Percentiles rank a stretch among this genome's conserved stretches.
phyloP scores from a whole-genome alignment of 2,888 invertebrate genomes.

The Beris chalybata region DNA sequence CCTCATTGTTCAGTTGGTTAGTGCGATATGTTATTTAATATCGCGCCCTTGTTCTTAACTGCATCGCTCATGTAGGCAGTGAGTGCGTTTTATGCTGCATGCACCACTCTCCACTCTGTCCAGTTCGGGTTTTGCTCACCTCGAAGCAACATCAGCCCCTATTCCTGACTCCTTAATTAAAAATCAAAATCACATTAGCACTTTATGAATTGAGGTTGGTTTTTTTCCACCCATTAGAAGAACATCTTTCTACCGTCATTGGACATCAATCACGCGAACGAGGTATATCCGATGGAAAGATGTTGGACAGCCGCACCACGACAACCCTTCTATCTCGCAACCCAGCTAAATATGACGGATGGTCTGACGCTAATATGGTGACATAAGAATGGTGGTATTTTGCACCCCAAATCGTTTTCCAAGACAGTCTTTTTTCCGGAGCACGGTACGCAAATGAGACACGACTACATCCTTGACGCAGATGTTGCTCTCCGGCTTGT shows the following conservation, averaged over 20 bases:
- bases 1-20: neutral
- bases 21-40: slow-evolving; percentile 11
- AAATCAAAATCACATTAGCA: slow-evolving; percentile 12
- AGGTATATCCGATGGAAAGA: slow-evolving; percentile 9
- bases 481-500: slow-evolving; percentile 34
- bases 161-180: neutral
- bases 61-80: too few species aligned
- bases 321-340: slow-evolving; percentile 22
- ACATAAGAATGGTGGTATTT: slow-evolving; percentile 22
- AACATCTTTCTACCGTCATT: neutral
- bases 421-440: slow-evolving; percentile 14
- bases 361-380: slow-evolving; percentile 28
- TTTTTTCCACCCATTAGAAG: neutral
- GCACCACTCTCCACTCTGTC: too few species aligned
- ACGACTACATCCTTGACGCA: slow-evolving; percentile 25
- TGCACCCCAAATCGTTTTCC: neutral
- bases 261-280: slow-evolving; percentile 23
- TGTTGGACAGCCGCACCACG: neutral
- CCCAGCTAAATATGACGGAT: slow-evolving; percentile 36
- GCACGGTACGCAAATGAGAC: slow-evolving; percentile 36
- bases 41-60: too few species aligned
- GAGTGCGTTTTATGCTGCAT: too few species aligned
- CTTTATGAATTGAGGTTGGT: neutral
- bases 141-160: neutral
- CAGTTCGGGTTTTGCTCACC: too few species aligned